These are phyloP conservation scores for Actinia tenebrosa DNA, from an alignment of 64 coral and sea anemone species.

Conservation along the genomic window DNA sequence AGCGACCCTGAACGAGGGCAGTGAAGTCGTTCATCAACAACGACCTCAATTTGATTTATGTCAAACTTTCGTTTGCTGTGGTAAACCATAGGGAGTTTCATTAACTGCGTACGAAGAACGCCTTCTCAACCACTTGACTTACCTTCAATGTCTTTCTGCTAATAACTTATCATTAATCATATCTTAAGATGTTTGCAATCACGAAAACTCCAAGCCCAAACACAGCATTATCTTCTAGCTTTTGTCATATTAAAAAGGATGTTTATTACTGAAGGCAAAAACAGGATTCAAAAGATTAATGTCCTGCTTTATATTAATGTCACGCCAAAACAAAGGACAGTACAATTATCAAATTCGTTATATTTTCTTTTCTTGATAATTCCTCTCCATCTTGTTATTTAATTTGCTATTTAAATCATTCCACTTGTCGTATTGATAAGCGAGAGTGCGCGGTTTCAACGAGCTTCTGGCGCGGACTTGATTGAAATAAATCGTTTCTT, in stretches of 20 bases:
- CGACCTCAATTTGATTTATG: background rate
- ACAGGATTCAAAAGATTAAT: no score
- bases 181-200: background rate
- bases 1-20: background rate
- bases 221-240: background rate
- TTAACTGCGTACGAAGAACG: background rate
- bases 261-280: background rate
- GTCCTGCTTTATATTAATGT: background rate
- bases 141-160: background rate
- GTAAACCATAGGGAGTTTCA: background rate
- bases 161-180: slow-evolving; percentile 10
- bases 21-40: background rate
- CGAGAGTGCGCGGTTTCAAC: background rate
- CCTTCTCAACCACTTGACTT: background rate
- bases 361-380: no score
- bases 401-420: background rate
- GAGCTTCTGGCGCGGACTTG: background rate
- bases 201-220: background rate
- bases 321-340: background rate
- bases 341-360: background rate
- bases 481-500: background rate
- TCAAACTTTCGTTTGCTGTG: slow-evolving; percentile 6
- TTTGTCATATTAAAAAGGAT: background rate
- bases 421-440: background rate
- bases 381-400: background rate